Conservation (phyloP, 2,888 invertebrate genomes). For the Drosophila lutescens region DNA sequence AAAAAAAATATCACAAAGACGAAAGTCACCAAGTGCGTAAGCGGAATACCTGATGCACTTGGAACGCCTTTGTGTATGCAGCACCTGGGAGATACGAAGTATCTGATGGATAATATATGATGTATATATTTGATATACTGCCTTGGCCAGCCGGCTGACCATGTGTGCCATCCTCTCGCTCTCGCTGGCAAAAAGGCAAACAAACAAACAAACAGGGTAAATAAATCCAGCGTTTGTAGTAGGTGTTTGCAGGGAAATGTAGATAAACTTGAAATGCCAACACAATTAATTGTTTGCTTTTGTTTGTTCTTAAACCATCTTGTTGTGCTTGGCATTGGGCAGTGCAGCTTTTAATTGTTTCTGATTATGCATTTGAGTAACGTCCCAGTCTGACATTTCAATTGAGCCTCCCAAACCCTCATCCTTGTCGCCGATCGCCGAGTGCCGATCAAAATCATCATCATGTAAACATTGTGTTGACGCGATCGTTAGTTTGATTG, state of each 20-base stretch:
- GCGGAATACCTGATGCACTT: slow-evolving; percentile 21
- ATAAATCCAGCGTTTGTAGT: slow-evolving; percentile 18
- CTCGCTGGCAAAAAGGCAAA: slow-evolving; percentile 30
- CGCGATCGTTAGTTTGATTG: slow-evolving; percentile 42
- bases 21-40: not conserved
- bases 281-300: slow-evolving; percentile 36
- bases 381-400: slow-evolving; percentile 66
- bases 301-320: slow-evolving; percentile 40
- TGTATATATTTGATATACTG: slow-evolving; percentile 4
- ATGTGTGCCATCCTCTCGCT: slow-evolving; percentile 40
- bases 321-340: slow-evolving; percentile 13
- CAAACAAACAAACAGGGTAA: slow-evolving; percentile 13
- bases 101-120: not conserved
- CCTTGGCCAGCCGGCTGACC: slow-evolving; percentile 35
- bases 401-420: slow-evolving; percentile 54
- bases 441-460: not conserved
- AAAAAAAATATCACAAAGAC: not conserved
- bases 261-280: slow-evolving; percentile 57
- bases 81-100: slow-evolving; percentile 5
- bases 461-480: slow-evolving; percentile 53
- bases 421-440: slow-evolving; percentile 19
- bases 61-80: slow-evolving; percentile 50
- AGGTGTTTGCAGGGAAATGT: slow-evolving; percentile 57
- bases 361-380: slow-evolving; percentile 73
- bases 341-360: slow-evolving; percentile 69